These are phyloP conservation scores for Trachymyrmex cornetzi DNA, from an alignment of 1,140 invertebrate genomes.

Conservation along the genomic window DNA sequence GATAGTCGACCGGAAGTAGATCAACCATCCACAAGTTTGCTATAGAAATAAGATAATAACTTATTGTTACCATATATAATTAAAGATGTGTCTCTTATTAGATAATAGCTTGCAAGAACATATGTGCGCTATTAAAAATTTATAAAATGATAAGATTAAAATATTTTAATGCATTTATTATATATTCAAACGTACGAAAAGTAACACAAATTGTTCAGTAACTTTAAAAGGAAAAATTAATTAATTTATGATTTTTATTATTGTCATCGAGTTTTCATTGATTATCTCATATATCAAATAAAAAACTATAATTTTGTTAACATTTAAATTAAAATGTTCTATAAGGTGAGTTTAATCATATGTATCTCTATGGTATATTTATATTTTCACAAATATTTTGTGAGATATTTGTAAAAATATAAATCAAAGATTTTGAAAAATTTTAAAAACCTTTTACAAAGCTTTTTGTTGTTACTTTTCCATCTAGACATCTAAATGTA, in stretches of 20 bases:
- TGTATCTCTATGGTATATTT: neutral
- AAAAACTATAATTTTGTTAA: neutral
- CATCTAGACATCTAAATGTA: neutral
- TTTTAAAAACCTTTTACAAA: neutral
- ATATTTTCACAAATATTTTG: neutral
- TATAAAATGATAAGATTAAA: neutral
- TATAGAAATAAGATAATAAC: conserved; percentile 48
- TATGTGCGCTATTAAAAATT: neutral
- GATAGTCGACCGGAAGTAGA: conserved; percentile 86
- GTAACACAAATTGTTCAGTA: neutral
- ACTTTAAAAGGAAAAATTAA: neutral
- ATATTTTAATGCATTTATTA: neutral
- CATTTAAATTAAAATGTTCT: too few species aligned
- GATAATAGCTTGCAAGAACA: neutral
- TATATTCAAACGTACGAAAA: neutral
- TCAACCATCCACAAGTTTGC: conserved; percentile 78
- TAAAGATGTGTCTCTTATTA: neutral
- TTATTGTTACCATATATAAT: conserved; percentile 6
- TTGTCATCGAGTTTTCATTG: neutral
- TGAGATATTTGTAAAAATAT: too few species aligned
- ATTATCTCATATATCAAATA: neutral
- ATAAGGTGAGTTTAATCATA: neutral
- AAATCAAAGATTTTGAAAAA: neutral
- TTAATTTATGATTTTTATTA: neutral
- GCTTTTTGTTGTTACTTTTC: neutral